phyloP scores from a whole-genome alignment of 2,113 vertebrate genomes.

The Hymenochirus boettgeri region DNA sequence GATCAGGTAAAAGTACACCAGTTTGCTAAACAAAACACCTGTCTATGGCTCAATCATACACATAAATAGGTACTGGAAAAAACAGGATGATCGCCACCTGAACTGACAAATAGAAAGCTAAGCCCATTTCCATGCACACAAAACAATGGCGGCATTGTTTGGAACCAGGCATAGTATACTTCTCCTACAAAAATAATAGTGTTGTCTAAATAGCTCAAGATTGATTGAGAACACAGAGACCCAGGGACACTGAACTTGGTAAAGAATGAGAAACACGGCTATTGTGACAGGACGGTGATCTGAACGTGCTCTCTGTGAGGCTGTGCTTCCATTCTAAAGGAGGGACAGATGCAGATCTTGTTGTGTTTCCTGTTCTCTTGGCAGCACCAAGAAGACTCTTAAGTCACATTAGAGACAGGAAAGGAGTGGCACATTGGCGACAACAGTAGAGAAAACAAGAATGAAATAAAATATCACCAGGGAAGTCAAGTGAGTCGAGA shows the following conservation, averaged over 20 bases:
- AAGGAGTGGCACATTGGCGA: conserved; percentile 21
- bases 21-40: not conserved
- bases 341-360: conserved; percentile 19
- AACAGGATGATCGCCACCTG: not conserved
- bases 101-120: not conserved
- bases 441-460: conserved; percentile 4
- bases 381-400: conserved; percentile 1
- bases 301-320: not conserved
- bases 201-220: not conserved
- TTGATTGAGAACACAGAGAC: not conserved
- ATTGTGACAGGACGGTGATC: not conserved
- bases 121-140: conserved; percentile 1
- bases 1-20: not conserved
- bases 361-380: conserved; percentile 23
- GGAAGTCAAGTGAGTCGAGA: no score
- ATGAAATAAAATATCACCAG: no score
- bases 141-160: not conserved
- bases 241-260: not conserved
- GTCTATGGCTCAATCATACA: not conserved
- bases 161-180: not conserved
- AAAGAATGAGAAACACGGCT: not conserved
- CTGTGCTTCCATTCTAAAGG: conserved; percentile 1
- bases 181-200: not conserved
- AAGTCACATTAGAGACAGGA: conserved; percentile 27
- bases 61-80: not conserved